These are phyloP conservation scores for Phoeniculus purpureus DNA, from an alignment of 2,797 vertebrate genomes.

Conservation along the genomic window DNA sequence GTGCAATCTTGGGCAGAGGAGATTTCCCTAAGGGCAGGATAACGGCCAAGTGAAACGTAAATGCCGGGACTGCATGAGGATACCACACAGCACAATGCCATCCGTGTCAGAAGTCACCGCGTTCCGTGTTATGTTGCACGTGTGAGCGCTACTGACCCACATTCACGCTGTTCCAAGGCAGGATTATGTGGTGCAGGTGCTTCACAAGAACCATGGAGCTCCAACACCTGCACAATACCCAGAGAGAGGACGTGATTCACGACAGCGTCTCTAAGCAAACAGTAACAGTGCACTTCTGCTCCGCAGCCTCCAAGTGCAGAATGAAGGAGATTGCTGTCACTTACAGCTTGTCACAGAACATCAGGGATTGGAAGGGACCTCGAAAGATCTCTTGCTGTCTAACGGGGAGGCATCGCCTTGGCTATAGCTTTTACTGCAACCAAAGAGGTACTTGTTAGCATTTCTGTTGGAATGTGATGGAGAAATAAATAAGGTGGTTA, in stretches of 20 bases:
- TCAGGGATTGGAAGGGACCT: too few species aligned
- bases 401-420: neutral
- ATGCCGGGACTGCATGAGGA: conserved; percentile 3
- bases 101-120: conserved; percentile 20
- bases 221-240: neutral
- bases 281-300: neutral
- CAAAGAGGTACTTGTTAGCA: neutral
- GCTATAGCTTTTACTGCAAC: neutral
- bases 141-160: neutral
- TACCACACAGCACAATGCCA: neutral
- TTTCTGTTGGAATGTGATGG: conserved; percentile 29
- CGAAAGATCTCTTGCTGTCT: neutral
- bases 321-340: neutral
- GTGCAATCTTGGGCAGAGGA: neutral
- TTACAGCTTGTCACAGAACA: neutral
- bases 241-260: neutral
- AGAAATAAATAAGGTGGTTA: conserved; percentile 32
- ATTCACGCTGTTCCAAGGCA: neutral
- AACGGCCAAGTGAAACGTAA: conserved; percentile 49
- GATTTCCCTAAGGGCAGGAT: conserved; percentile 52
- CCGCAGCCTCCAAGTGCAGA: conserved; percentile 2
- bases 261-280: neutral
- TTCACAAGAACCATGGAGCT: neutral
- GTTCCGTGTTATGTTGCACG: neutral
- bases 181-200: neutral